Base-by-base conservation (phyloP, 1,140 invertebrate species). In the Drosophila nigrodunni region DNA sequence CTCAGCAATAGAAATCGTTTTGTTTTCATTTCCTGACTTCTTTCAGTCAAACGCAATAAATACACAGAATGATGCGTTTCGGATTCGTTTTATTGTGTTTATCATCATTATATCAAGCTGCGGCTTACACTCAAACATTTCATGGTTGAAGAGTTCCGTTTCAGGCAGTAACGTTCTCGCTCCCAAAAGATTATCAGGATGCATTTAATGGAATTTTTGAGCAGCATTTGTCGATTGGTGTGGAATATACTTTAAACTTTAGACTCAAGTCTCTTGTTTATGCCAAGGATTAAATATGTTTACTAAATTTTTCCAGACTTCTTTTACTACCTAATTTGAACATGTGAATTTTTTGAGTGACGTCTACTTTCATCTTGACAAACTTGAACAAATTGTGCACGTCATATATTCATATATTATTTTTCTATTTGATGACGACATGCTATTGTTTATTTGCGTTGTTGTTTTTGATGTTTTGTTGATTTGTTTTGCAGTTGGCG, bases 401-500 rank as follows among this genome's bases (percentile, higher is more conserved):
- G 41, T 15, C 58, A 55, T 43, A 57, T 70, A 58, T 61, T 64
- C 2, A 34, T 43, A 41, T 70, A 58, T 61, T 57, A 61, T 52
- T 55, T 57, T 30, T 2, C 30, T 60, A 46, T 43, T 15, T 5
- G 30, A 54, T 61, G 71, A 69, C 66, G 71, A 47, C 71, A 69
- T 62, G 18, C 18, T 39, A 41, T 61, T 69, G 55, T 68, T 73
- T 46, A 8, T 49, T 49, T 50, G 50, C 21, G 43, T 69, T 46
- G 39, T 68, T 37, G 21, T 60, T 11, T 60, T 37, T 68, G 57
- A 21, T 66, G 52, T 41, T 60, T n/a, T 59, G 60, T 66, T 57
- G 65, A 49, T 68, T 58, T 74, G 55, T 68, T 74, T 75, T 78
- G 35, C 50, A 62, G 80, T 52, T 67, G 81, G 74, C 66, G 62